Conservation (phyloP, 2,888 invertebrate species). For the Molanna angustata region DNA sequence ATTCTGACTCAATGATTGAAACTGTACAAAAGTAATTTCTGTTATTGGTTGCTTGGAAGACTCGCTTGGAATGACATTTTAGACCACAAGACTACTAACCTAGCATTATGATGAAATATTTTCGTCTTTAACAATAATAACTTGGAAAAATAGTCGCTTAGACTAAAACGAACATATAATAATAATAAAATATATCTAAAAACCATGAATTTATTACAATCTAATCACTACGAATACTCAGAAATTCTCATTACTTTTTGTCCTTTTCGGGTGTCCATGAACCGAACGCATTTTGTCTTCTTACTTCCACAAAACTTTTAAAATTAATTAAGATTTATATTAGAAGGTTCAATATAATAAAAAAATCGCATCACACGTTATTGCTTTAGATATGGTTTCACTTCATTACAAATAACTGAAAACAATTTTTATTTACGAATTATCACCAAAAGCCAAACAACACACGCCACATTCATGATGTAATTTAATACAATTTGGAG, state of each 20-base stretch:
- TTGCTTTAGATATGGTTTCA: slow-evolving; percentile 15
- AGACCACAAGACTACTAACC: slow-evolving; percentile 25
- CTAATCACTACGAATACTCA: slow-evolving; percentile 47
- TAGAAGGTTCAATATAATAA: slow-evolving; percentile 9
- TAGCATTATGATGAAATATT: slow-evolving; percentile 24
- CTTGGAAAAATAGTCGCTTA: no score
- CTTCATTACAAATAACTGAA: slow-evolving; percentile 34
- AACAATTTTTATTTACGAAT: slow-evolving; percentile 56
- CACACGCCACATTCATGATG: slow-evolving; percentile 59
- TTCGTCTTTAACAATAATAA: no score
- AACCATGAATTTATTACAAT: no score
- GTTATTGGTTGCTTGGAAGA: no score
- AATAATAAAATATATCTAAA: no score
- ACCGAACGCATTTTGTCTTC: slow-evolving; percentile 44
- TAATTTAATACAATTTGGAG: slow-evolving; percentile 36
- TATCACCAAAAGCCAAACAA: slow-evolving; percentile 45
- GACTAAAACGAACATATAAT: no score
- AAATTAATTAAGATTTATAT: slow-evolving; percentile 13
- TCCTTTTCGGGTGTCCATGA: slow-evolving; percentile 51
- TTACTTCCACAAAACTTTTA: slow-evolving; percentile 15
- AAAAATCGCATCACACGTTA: slow-evolving; percentile 10
- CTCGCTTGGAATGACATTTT: slow-evolving; percentile 18
- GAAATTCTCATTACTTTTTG: slow-evolving; percentile 53
- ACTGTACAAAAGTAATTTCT: no score
- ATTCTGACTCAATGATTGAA: no score